Evolutionary conservation across 2,888 invertebrate genomes (phyloP).

Genomic region (Drosophila meridionalis): DNA sequence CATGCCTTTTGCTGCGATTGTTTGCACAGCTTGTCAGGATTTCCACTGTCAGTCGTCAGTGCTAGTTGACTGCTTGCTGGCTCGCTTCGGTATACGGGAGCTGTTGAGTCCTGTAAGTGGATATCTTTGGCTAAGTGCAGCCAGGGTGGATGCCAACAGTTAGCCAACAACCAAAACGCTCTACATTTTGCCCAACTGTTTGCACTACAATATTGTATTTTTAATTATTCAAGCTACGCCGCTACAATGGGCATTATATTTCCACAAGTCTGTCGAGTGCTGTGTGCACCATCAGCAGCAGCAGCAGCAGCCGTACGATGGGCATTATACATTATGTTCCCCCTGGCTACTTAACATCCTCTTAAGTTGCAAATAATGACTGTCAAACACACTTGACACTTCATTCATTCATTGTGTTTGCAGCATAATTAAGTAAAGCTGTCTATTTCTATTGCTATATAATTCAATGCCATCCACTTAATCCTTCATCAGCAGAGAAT

Average conservation of each 20-base stretch:
- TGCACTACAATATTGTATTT: conserved; percentile 71
- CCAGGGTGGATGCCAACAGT: conserved; percentile 27
- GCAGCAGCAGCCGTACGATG: conserved; percentile 20
- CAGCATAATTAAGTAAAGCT: conserved; percentile 6
- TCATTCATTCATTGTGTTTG: conserved; percentile 6
- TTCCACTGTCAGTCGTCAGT: conserved; percentile 51
- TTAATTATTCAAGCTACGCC: conserved; percentile 68
- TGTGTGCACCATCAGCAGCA: conserved; percentile 1
- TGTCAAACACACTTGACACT: conserved; percentile 53
- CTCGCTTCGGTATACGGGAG: neutral
- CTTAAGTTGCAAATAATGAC: conserved; percentile 42
- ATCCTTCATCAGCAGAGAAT: conserved; percentile 2
- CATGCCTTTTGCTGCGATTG: conserved; percentile 58
- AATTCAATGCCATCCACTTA: conserved; percentile 15
- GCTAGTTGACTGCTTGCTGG: conserved; percentile 17
- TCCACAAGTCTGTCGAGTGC: conserved; percentile 41
- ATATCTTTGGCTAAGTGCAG: conserved; percentile 72
- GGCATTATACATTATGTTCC: conserved; percentile 54
- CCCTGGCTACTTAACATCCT: conserved; percentile 31
- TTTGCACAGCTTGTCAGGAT: conserved; percentile 72
- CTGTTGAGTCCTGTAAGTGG: conserved; percentile 60
- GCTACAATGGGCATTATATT: conserved; percentile 41
- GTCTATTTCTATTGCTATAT: conserved; percentile 14
- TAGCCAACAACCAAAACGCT: conserved; percentile 39
- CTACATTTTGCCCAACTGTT: conserved; percentile 60